Base-by-base conservation (phyloP, 2,113 vertebrate species). In the Periophthalmus modestus region DNA sequence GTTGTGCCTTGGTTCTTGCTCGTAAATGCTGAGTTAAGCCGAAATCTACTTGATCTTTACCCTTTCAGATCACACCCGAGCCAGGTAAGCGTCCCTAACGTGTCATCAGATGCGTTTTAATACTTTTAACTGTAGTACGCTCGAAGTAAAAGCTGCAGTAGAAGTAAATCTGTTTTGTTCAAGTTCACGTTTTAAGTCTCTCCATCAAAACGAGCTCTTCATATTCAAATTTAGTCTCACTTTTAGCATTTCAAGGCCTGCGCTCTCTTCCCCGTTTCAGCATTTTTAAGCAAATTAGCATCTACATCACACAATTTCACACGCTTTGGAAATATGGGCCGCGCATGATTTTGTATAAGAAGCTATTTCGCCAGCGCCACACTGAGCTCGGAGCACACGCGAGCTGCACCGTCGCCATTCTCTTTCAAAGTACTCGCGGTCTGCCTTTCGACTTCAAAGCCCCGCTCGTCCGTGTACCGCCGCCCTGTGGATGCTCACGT, bases 181-280 rank as follows among this genome's bases (percentile, higher is more conserved):
- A 10, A 9, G 39, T 10, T 43, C 7, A 43, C 11, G 7, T 43
- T 10, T 10, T 10, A 43, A 9, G 39, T 43, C 39, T 43, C 11
- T 5, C 18, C 18, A 19, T 54, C 39, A 18, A 55, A 55, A 55
- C 18, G 18, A 54, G 6, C 52, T 7, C 7, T 55, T 55, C n/a
- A 11, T 11, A 55, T 55, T 55, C 19, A 55, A 9, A 55, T 55
- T n/a, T 55, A n/a, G 52, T 55, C 52, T 21, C 52, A 21, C 9
- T 55, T 55, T 55, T 55, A 55, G 19, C 52, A 55, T 55, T 55
- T 55, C 52, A 55, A 55, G 48, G 19, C 52, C 52, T 9, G 52
- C 48, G 48, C 28, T 11, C 74, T 69, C 61, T 59, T 71, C 10
- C 39, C 78, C 59, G 28, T 62, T 67, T 67, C 36, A 39, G 18